Percentiles rank a stretch among this genome's conserved stretches.
phyloP scores from a whole-genome alignment of 1,140 invertebrate species.

The Pogonomyrmex californicus region DNA sequence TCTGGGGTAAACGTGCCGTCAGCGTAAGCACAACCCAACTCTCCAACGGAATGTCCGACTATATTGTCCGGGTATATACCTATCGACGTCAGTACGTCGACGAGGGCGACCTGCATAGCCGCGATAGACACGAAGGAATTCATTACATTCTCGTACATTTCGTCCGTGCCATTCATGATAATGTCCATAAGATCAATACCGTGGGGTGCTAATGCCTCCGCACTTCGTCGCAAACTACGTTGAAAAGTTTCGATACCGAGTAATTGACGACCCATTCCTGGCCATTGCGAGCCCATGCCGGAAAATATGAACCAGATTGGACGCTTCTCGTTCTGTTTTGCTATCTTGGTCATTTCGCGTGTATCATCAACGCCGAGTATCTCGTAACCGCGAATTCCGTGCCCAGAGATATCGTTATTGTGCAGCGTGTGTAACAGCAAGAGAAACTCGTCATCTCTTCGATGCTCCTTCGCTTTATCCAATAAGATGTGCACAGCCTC shows the following conservation, averaged over 20 bases:
- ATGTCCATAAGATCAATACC: slow-evolving; percentile 94
- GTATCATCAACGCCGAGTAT: slow-evolving; percentile 88
- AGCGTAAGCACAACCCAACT: slow-evolving; percentile 98
- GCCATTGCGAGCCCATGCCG: slow-evolving; percentile 99
- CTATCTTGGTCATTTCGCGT: slow-evolving; percentile 82
- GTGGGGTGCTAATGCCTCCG: slow-evolving; percentile 91
- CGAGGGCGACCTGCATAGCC: slow-evolving; percentile 97
- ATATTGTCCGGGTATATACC: slow-evolving; percentile 96
- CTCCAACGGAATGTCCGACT: slow-evolving; percentile 98
- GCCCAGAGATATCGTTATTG: slow-evolving; percentile 89
- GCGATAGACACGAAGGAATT: slow-evolving; percentile 97
- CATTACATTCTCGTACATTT: slow-evolving; percentile 93
- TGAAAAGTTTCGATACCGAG: slow-evolving; percentile 94
- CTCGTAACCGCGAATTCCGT: slow-evolving; percentile 93
- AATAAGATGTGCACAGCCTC: slow-evolving; percentile 92
- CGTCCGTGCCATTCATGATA: slow-evolving; percentile 92
- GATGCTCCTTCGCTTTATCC: slow-evolving; percentile 88
- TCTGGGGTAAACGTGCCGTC: slow-evolving; percentile 97
- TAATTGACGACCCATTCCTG: slow-evolving; percentile 96
- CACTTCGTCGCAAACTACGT: slow-evolving; percentile 92
- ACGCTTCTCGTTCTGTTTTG: slow-evolving; percentile 87
- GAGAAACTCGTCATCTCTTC: slow-evolving; percentile 92
- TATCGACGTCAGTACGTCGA: slow-evolving; percentile 93
- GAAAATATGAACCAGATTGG: slow-evolving; percentile 98
- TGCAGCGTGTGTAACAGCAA: slow-evolving; percentile 93